Conservation (phyloP, 2,888 invertebrate species). For the Mesorhabditis sp. region DNA sequence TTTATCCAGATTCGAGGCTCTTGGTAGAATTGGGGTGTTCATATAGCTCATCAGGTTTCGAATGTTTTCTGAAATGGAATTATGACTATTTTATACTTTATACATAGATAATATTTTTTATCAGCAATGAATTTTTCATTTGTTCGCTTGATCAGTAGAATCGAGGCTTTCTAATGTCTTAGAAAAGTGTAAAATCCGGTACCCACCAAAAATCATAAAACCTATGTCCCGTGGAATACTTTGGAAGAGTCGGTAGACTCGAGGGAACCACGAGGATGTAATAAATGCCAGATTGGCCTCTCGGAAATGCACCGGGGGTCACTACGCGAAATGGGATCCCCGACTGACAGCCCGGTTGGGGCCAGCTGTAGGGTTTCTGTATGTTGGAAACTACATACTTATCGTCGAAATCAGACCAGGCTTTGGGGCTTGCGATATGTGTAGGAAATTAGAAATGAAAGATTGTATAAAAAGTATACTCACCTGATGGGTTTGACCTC, state of each 20-base stretch:
- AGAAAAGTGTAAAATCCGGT: too few relatives aligned
- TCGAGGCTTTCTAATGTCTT: too few relatives aligned
- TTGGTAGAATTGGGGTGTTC: not conserved
- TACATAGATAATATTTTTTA: not conserved
- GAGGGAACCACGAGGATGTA: not conserved
- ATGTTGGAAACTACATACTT: not conserved
- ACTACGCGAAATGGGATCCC: not conserved
- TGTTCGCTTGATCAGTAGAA: too few relatives aligned
- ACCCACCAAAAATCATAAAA: too few relatives aligned
- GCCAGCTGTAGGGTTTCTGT: not conserved
- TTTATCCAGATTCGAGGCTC: slow-evolving; percentile 11
- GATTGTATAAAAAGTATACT: not conserved
- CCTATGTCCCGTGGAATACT: too few relatives aligned
- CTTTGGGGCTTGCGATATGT: too few relatives aligned
- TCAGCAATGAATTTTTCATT: too few relatives aligned
- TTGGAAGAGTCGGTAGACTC: too few relatives aligned
- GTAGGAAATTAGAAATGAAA: too few relatives aligned
- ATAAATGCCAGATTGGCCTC: slow-evolving; percentile 2
- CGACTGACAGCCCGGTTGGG: not conserved
- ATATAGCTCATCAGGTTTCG: not conserved
- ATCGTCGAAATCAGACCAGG: not conserved
- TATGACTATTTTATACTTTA: not conserved
- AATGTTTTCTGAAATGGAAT: slow-evolving; percentile 1
- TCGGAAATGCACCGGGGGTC: not conserved
- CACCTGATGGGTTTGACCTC: slow-evolving; percentile 5